A percentile compares a stretch with the other conserved stretches of the same genome.
Conservation (phyloP, 2,113 vertebrate species). For the Datnioides undecimradiatus region DNA sequence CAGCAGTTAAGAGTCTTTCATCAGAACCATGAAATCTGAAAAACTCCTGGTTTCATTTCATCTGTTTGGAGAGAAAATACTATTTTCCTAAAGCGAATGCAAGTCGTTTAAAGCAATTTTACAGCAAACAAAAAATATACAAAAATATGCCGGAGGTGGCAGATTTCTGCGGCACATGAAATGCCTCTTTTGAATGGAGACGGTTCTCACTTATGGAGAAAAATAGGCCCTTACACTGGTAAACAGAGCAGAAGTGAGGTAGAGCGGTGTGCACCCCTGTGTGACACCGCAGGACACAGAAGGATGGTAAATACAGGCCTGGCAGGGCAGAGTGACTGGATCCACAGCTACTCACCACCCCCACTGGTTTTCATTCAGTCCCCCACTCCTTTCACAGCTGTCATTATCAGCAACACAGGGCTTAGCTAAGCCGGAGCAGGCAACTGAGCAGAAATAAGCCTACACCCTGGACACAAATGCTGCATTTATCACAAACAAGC, state of each 20-base stretch:
- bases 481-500: constrained; percentile 71
- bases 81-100: background rate
- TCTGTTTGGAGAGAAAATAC: background rate
- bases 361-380: constrained; percentile 77
- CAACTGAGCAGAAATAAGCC: constrained; percentile 80
- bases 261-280: constrained; percentile 57
- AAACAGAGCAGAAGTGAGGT: constrained; percentile 50
- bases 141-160: background rate
- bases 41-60: background rate
- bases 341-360: constrained; percentile 56
- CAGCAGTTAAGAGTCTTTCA: background rate
- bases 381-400: constrained; percentile 77
- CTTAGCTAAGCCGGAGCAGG: constrained; percentile 78
- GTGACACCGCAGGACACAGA: constrained; percentile 71
- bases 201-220: constrained; percentile 13
- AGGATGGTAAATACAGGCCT: constrained; percentile 73
- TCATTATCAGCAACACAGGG: constrained; percentile 81
- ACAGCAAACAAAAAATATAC: constrained; percentile 3
- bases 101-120: constrained; percentile 14
- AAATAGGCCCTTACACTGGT: constrained; percentile 48
- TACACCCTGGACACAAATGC: constrained; percentile 62
- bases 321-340: constrained; percentile 72
- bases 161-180: constrained; percentile 26
- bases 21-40: background rate
- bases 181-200: constrained; percentile 20